Conservation (phyloP, 2,113 vertebrate species). For the Ardeotis arabs region DNA sequence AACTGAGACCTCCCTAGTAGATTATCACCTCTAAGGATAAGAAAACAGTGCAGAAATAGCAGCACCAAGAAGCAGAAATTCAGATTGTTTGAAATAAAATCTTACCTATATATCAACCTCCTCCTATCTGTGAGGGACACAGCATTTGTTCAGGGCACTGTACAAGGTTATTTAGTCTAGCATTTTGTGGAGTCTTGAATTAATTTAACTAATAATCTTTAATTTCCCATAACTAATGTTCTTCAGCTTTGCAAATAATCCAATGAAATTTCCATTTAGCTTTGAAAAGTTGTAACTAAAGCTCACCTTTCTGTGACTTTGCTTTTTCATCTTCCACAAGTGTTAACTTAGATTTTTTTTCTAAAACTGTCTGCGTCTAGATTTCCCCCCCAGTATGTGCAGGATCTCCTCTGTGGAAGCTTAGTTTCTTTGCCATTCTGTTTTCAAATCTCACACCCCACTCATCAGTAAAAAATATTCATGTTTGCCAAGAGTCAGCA, state of each 20-base stretch:
- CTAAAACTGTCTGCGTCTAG: background rate
- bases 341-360: background rate
- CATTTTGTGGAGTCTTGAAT: background rate
- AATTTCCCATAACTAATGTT: background rate
- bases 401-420: background rate
- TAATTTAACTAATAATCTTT: background rate
- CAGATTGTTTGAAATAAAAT: background rate
- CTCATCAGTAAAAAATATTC: background rate
- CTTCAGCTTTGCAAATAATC: background rate
- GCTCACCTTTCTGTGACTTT: background rate
- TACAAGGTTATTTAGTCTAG: background rate
- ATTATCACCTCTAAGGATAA: background rate
- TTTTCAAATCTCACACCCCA: background rate
- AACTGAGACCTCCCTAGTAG: background rate
- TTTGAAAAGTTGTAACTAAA: background rate
- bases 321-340: background rate
- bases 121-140: background rate
- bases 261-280: background rate
- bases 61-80: background rate
- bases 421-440: background rate
- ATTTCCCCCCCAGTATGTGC: background rate
- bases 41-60: background rate
- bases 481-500: background rate
- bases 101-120: background rate
- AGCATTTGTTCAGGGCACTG: background rate